phyloP scores from a whole-genome alignment of 2,113 vertebrate species.

The Aptenodytes patagonicus region DNA sequence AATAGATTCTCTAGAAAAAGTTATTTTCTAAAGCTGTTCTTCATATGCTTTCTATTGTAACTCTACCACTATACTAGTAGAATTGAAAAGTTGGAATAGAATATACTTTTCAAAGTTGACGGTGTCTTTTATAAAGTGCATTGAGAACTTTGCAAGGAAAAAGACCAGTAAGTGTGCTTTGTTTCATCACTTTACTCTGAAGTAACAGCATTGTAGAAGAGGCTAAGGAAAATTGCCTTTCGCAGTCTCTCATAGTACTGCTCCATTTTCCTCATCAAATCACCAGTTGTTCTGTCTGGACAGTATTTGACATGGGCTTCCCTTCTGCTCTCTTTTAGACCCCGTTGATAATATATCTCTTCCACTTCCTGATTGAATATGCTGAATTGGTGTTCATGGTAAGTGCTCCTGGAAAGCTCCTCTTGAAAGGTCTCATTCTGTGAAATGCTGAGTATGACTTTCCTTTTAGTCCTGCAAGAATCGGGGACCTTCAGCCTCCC shows the following conservation, averaged over 20 bases:
- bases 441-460: background rate
- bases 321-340: conserved; percentile 79
- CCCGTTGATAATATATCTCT: conserved; percentile 93
- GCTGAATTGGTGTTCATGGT: conserved; percentile 97
- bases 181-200: background rate
- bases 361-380: conserved; percentile 96
- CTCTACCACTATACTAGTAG: background rate
- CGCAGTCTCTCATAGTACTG: background rate
- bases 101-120: background rate
- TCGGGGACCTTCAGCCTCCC: background rate
- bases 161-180: background rate
- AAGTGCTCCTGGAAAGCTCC: conserved; percentile 58
- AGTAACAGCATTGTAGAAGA: background rate
- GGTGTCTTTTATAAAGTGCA: background rate
- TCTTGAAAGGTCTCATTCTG: background rate
- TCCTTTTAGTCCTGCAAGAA: background rate
- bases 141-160: background rate
- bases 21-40: background rate
- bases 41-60: background rate
- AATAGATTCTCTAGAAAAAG: background rate
- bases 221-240: background rate
- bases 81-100: background rate
- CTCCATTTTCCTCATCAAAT: background rate
- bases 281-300: background rate
- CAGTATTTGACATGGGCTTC: background rate